Evolutionary conservation across 1,140 invertebrate species (phyloP).

Genomic region (Drosophila nannoptera): DNA sequence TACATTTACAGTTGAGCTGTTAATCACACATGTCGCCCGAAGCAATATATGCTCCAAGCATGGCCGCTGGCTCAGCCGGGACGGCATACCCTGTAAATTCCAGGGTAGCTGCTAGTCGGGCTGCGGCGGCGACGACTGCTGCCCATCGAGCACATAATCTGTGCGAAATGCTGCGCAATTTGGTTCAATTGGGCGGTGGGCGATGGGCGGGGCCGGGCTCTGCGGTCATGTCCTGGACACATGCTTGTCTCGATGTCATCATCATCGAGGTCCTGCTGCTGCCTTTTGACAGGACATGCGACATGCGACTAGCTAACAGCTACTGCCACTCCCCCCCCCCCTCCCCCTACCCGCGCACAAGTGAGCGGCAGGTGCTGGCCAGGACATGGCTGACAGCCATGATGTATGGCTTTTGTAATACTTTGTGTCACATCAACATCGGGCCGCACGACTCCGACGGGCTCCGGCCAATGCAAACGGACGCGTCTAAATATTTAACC

Average conservation of each 20-base stretch:
- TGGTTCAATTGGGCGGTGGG: conserved; percentile 35
- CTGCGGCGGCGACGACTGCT: conserved; percentile 5
- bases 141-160: conserved; percentile 43
- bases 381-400: conserved; percentile 49
- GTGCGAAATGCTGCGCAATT: conserved; percentile 45
- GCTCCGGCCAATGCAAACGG: conserved; percentile 31
- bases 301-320: conserved; percentile 23
- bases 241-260: conserved; percentile 54
- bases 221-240: conserved; percentile 43
- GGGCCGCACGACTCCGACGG: conserved; percentile 25
- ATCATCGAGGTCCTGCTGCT: conserved; percentile 40
- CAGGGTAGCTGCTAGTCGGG: conserved; percentile 8
- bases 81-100: neutral
- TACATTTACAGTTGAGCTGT: conserved; percentile 43
- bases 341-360: no score
- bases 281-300: conserved; percentile 39
- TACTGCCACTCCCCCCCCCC: neutral
- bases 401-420: conserved; percentile 72
- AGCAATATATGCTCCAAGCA: conserved; percentile 43
- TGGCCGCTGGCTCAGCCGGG: neutral
- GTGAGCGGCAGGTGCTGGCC: neutral
- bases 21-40: conserved; percentile 44
- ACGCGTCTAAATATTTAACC: conserved; percentile 71
- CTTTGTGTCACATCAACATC: conserved; percentile 70
- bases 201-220: neutral